These are phyloP conservation scores for Vesta saturnalis DNA, from an alignment of 2,888 invertebrate genomes.

Conservation along the genomic window DNA sequence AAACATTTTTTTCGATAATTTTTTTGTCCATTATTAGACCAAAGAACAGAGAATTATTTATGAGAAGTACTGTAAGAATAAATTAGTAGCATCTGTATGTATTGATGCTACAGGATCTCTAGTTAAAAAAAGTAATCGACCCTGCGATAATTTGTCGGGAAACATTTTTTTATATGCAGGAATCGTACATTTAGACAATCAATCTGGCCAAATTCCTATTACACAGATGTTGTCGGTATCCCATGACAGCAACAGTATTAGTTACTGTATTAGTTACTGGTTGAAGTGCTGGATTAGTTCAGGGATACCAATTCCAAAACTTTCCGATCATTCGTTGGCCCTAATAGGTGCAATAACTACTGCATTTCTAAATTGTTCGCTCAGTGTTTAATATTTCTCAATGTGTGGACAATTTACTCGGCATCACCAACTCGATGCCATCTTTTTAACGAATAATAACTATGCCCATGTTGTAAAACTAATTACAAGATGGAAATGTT, in stretches of 20 bases:
- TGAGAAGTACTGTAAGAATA: background rate
- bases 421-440: background rate
- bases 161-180: background rate
- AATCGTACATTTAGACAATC: background rate
- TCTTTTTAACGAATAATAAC: background rate
- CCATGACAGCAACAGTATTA: background rate
- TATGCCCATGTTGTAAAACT: background rate
- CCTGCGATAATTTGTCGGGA: slow-evolving; percentile 1
- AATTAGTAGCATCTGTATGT: background rate
- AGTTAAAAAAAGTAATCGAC: background rate
- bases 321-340: background rate
- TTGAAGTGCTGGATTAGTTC: background rate
- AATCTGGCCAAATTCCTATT: background rate
- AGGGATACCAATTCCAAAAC: background rate
- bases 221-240: background rate
- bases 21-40: background rate
- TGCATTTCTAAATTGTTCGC: background rate
- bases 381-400: background rate
- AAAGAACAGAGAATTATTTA: slow-evolving; percentile 1
- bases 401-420: background rate
- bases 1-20: background rate
- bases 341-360: background rate
- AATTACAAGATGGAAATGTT: too few species aligned
- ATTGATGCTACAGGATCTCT: slow-evolving; percentile 5
- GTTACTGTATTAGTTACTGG: slow-evolving; percentile 10